These are phyloP conservation scores for Charaxes varanes DNA, from an alignment of 1,140 invertebrate species.

Conservation along the genomic window DNA sequence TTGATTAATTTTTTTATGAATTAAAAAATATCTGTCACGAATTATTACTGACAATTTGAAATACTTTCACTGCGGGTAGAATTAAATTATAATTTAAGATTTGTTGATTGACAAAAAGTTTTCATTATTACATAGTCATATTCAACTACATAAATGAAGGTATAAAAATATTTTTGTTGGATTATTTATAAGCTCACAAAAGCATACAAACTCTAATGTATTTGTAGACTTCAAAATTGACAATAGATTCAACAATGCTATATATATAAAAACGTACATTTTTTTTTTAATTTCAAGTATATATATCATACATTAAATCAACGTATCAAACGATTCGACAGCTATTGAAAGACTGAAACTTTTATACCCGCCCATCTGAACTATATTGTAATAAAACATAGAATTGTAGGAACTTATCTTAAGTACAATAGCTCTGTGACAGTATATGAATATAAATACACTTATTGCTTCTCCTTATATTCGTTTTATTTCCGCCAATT, in stretches of 20 bases:
- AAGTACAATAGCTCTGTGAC: constrained; percentile 64
- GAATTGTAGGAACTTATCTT: constrained; percentile 34
- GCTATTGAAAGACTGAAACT: constrained; percentile 26
- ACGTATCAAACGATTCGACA: constrained; percentile 21
- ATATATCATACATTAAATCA: no score
- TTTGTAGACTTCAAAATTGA: not conserved
- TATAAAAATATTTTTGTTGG: no score
- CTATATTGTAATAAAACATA: constrained; percentile 34
- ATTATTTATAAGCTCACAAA: no score
- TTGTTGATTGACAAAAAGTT: not conserved
- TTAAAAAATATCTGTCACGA: no score
- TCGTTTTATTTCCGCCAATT: constrained; percentile 27
- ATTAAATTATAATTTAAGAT: not conserved
- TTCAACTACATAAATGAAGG: no score
- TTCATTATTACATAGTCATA: no score
- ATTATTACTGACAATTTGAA: no score
- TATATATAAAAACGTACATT: no score
- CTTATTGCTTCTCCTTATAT: constrained; percentile 47
- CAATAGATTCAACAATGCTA: constrained; percentile 7
- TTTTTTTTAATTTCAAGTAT: no score
- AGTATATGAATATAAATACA: constrained; percentile 48
- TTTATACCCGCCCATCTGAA: constrained; percentile 31
- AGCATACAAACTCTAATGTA: not conserved
- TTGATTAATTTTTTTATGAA: not conserved
- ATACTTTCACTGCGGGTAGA: not conserved